Evolutionary conservation across 2,797 vertebrate species (phyloP), one percentile per base, ranked within the genome.

Genomic region (Falco cherrug): DNA sequence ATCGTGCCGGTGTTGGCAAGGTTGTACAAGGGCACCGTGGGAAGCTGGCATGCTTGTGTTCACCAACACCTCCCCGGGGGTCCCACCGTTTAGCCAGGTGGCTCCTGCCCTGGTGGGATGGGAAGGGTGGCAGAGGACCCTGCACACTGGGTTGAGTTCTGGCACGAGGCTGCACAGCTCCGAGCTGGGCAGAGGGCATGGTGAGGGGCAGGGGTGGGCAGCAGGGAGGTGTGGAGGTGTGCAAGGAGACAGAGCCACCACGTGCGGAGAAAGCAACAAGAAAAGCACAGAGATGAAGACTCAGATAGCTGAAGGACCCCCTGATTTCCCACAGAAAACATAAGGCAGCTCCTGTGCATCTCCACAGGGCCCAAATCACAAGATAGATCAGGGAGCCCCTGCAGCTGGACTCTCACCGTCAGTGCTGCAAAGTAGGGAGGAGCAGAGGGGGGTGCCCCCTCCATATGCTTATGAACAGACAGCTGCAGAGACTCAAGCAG

Each of bases 331-430:
- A 13, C 57, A 77, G 84, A 60, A 94, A 89, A 71, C 45, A 64
- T 7, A 35, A 37, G 28, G 39, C 20, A 87, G 88, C 45, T 94
- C 81, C 93, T 82, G 91, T 5, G 26, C 73, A 28, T 77, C 94
- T 95, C 95, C 94, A n/a, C 47, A 88, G 92, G 96, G 94, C 59
- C 95, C 13, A 21, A 90, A 96, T 88, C 97, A 94, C 94, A 96
- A 89, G 91, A 86, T 74, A 63, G 94, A 91, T 91, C 93, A 96
- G 76, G 85, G 80, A 97, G 95, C 76, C 86, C 96, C 96, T 96
- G 93, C 88, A 95, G 94, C 79, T 5, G 33, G 87, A 78, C 87
- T 86, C 73, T 45, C 24, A 13, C 84, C 84, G 50, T 45, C 96
- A 88, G 92, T 1, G 0, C 93, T 91, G 92, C 73, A 95, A 84